A percentile compares a stretch with the other conserved stretches of the same genome.
These are phyloP conservation scores for Phoeniculus purpureus DNA, from an alignment of 2,797 vertebrate genomes.

Conservation along the genomic window DNA sequence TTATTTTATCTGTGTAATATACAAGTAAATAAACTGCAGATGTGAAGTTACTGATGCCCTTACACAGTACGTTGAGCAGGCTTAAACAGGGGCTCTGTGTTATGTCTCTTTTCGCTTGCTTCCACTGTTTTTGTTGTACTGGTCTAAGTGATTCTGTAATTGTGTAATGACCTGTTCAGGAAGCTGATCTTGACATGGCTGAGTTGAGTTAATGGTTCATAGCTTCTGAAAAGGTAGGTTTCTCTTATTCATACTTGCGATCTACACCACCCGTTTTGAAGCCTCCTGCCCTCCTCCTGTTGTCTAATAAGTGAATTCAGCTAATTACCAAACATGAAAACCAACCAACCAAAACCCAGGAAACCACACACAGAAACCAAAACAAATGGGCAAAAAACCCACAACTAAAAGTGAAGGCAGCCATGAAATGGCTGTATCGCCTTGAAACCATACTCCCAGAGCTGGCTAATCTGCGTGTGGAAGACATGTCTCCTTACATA, in stretches of 20 bases:
- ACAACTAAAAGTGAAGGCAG: neutral
- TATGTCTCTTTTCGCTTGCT: neutral
- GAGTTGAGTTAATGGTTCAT: constrained; percentile 9
- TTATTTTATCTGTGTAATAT: neutral
- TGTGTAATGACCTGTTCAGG: neutral
- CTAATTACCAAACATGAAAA: neutral
- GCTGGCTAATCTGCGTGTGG: neutral
- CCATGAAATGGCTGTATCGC: neutral
- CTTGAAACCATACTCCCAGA: neutral
- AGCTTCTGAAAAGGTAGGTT: neutral
- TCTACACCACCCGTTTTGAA: neutral
- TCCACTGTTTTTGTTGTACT: neutral
- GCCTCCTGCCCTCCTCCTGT: neutral
- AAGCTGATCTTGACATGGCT: neutral
- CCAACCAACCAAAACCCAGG: neutral
- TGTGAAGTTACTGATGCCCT: neutral
- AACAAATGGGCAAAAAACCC: neutral
- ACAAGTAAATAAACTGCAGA: neutral
- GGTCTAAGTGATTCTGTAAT: neutral
- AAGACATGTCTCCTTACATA: neutral
- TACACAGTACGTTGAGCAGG: neutral
- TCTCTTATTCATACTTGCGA: neutral
- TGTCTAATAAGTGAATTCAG: neutral
- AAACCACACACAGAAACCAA: neutral
- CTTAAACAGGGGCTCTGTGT: neutral